A percentile compares a stretch with the other conserved stretches of the same genome.
These are phyloP conservation scores for Drosophila kuntzei DNA, from an alignment of 2,888 invertebrate species.

Conservation along the genomic window DNA sequence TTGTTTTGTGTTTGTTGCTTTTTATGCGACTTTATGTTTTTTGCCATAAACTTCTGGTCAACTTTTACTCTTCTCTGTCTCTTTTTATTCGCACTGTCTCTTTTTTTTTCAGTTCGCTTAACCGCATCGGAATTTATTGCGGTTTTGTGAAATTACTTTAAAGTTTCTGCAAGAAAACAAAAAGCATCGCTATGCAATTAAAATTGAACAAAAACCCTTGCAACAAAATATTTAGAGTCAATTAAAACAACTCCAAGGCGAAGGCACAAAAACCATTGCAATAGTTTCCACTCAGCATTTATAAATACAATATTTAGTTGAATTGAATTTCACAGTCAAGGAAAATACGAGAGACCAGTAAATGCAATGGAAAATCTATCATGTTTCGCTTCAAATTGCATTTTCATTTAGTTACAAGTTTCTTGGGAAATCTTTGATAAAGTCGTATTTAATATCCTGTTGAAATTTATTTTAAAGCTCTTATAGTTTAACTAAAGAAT, in stretches of 20 bases:
- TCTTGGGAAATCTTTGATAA: not conserved
- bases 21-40: constrained; percentile 61
- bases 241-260: constrained; percentile 51
- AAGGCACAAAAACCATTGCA: constrained; percentile 7
- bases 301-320: not conserved
- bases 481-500: not conserved
- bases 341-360: not conserved
- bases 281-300: constrained; percentile 1
- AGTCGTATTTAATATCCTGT: not conserved
- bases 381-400: constrained; percentile 25
- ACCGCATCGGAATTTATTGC: constrained; percentile 58
- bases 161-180: constrained; percentile 62
- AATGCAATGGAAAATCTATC: constrained; percentile 16
- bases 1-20: constrained; percentile 35
- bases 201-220: constrained; percentile 54
- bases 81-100: not conserved
- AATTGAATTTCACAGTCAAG: constrained; percentile 4
- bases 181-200: constrained; percentile 60
- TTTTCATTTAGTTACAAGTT: not conserved
- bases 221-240: constrained; percentile 76
- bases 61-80: constrained; percentile 43
- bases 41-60: constrained; percentile 66
- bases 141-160: constrained; percentile 70
- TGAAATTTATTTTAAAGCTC: not conserved
- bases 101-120: not conserved